Percentiles rank a stretch among this genome's conserved stretches.
Conservation (phyloP, 2,888 invertebrate genomes). For the Drosophila paramelanica region DNA sequence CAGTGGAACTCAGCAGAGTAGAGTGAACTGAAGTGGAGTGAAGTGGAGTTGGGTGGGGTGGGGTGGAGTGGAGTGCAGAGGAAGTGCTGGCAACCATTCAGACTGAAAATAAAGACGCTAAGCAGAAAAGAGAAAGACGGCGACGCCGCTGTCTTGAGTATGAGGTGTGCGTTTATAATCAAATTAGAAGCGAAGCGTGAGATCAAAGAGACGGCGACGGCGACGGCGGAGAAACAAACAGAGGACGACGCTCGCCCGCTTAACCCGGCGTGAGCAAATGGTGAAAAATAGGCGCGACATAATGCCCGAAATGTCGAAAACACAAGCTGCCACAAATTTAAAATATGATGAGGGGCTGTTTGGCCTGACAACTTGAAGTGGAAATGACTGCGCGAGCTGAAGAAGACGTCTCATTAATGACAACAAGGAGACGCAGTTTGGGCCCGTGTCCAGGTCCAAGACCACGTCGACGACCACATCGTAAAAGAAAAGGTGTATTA, state of each 20-base stretch:
- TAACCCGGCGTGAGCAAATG: conserved; percentile 31
- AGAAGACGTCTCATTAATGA: conserved; percentile 83
- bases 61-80: conserved; percentile 18
- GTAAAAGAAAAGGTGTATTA: conserved; percentile 76
- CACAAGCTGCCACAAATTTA: conserved; percentile 69
- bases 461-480: conserved; percentile 19
- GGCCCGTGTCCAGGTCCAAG: neutral
- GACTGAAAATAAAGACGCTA: conserved; percentile 76
- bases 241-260: conserved; percentile 37
- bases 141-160: conserved; percentile 23
- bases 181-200: conserved; percentile 80
- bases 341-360: conserved; percentile 70
- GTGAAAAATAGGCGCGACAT: conserved; percentile 81
- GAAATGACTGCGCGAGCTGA: conserved; percentile 75
- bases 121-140: conserved; percentile 18
- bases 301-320: conserved; percentile 77
- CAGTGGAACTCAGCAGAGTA: conserved; percentile 37
- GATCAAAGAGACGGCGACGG: conserved; percentile 62
- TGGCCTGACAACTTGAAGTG: conserved; percentile 81
- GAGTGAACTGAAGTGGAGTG: conserved; percentile 7
- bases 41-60: neutral
- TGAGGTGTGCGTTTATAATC: conserved; percentile 79
- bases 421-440: conserved; percentile 64
- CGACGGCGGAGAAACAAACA: neutral
- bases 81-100: conserved; percentile 58